Conservation (phyloP, 1,140 invertebrate genomes). For the Mya arenaria region DNA sequence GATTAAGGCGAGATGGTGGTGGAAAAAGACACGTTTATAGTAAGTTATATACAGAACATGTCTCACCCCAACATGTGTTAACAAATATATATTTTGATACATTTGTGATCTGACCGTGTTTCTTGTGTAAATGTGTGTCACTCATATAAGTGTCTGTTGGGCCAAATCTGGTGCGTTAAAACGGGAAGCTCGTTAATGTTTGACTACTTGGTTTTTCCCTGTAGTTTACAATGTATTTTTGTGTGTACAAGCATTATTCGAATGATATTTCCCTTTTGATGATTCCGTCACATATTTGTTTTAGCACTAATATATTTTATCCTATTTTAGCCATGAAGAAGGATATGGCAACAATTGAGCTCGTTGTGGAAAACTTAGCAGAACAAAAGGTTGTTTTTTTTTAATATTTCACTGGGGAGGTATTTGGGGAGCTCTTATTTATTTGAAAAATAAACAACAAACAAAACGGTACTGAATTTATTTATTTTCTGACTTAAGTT, state of each 20-base stretch:
- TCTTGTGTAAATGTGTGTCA: background rate
- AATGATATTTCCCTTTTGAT: background rate
- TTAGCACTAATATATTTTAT: background rate
- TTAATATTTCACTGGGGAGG: too few relatives aligned
- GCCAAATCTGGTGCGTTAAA: background rate
- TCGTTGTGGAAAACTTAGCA: slow-evolving; percentile 34
- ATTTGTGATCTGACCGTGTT: background rate
- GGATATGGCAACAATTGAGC: slow-evolving; percentile 1
- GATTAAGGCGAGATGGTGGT: background rate
- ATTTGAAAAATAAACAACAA: background rate
- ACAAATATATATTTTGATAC: background rate
- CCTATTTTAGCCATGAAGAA: slow-evolving; percentile 9
- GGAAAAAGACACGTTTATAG: slow-evolving; percentile 6
- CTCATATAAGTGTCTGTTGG: background rate
- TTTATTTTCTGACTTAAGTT: background rate
- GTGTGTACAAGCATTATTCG: background rate
- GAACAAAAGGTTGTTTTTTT: slow-evolving; percentile 22
- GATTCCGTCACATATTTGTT: background rate
- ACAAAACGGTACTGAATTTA: background rate
- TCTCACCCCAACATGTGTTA: background rate
- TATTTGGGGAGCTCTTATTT: too few relatives aligned
- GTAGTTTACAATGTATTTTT: too few relatives aligned
- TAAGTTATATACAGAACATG: too few relatives aligned
- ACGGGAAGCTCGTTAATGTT: too few relatives aligned
- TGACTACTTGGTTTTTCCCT: too few relatives aligned